These are phyloP conservation scores for Cepphus grylle DNA, from an alignment of 2,113 vertebrate genomes.

Conservation along the genomic window DNA sequence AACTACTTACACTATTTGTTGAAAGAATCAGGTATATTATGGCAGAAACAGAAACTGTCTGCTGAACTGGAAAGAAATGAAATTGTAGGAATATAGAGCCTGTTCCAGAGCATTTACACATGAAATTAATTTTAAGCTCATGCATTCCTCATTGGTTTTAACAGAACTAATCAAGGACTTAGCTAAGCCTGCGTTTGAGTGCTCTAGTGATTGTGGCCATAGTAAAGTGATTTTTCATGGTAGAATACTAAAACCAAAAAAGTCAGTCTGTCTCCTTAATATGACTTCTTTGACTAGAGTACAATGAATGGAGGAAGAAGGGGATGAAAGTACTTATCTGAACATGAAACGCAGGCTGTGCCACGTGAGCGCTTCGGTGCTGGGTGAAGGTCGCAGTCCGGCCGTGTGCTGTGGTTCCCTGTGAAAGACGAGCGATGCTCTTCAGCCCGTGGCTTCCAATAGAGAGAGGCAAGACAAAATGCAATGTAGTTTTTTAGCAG, in stretches of 20 bases:
- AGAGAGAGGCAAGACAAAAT: background rate
- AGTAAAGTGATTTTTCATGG: background rate
- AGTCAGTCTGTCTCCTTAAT: background rate
- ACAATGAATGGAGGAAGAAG: background rate
- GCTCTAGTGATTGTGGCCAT: background rate
- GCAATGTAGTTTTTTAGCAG: background rate
- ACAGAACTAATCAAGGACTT: background rate
- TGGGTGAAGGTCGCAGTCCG: background rate
- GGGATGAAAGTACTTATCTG: background rate
- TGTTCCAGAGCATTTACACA: background rate
- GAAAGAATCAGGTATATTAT: rapidly evolving
- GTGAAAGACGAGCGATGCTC: background rate
- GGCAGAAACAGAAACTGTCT: background rate
- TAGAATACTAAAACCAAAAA: background rate
- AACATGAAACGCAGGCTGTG: background rate
- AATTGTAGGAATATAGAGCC: background rate
- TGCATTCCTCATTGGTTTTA: background rate
- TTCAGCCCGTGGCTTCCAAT: background rate
- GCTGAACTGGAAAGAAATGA: background rate
- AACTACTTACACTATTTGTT: background rate
- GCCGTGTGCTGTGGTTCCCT: background rate
- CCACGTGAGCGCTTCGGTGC: background rate
- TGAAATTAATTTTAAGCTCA: background rate
- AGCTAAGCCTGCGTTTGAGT: background rate
- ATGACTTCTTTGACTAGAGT: background rate